phyloP scores from a whole-genome alignment of 2,113 vertebrate species.

The Myotis yumanensis region DNA sequence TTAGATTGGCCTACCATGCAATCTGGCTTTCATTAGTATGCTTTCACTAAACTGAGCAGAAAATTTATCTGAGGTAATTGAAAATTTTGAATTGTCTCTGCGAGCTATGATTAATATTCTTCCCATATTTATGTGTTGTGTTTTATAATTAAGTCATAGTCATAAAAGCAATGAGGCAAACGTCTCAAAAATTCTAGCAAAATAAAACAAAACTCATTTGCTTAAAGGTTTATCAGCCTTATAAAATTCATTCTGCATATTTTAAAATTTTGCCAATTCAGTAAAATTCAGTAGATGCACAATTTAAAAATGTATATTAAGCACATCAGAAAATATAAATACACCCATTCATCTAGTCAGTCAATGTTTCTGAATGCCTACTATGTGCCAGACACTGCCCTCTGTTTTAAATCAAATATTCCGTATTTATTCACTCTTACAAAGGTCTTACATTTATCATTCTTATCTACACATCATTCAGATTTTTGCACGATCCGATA shows the following conservation, averaged over 20 bases:
- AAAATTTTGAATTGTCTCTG: slow-evolving; percentile 57
- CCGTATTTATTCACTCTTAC: slow-evolving; percentile 21
- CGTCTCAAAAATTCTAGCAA: neutral
- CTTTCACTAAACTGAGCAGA: slow-evolving; percentile 32
- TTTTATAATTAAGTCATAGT: slow-evolving; percentile 47
- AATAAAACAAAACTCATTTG: slow-evolving; percentile 46
- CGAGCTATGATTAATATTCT: slow-evolving; percentile 53
- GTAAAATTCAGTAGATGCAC: slow-evolving; percentile 24
- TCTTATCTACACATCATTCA: slow-evolving; percentile 45
- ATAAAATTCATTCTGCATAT: slow-evolving; percentile 39
- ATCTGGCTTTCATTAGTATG: neutral
- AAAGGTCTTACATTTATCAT: slow-evolving; percentile 54
- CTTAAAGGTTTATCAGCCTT: neutral
- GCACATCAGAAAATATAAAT: slow-evolving; percentile 47
- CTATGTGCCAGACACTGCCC: neutral
- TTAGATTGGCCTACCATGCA: neutral
- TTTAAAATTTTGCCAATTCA: slow-evolving; percentile 42
- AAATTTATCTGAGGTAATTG: slow-evolving; percentile 56
- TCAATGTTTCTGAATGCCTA: slow-evolving; percentile 23
- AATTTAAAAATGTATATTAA: slow-evolving; percentile 15
- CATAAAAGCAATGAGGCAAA: slow-evolving; percentile 48
- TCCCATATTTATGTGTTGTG: slow-evolving; percentile 42
- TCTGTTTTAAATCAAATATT: slow-evolving; percentile 58
- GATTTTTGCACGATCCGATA: slow-evolving; percentile 30
- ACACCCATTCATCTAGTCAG: neutral